phyloP scores from a whole-genome alignment of 2,888 invertebrate species.

The Tipula unca region DNA sequence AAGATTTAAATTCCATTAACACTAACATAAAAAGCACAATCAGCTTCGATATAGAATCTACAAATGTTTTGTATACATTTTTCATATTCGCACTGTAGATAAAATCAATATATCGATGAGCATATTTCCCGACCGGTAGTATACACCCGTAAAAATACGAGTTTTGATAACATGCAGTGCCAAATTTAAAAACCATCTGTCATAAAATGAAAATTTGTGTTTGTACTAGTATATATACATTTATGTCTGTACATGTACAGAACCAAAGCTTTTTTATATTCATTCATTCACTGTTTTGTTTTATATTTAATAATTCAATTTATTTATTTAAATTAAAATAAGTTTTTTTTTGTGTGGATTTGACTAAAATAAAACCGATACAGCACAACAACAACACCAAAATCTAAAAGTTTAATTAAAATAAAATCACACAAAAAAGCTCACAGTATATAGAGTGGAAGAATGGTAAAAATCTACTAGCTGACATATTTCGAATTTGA shows the following conservation, averaged over 20 bases:
- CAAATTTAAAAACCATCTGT: not conserved
- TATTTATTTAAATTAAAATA: not conserved
- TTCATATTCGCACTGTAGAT: not conserved
- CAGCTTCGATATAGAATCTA: not conserved
- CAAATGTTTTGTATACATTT: not conserved
- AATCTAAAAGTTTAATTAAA: not conserved
- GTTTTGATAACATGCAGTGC: not conserved
- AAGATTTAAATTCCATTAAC: not conserved
- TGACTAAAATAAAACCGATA: not conserved
- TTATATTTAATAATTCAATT: constrained; percentile 8
- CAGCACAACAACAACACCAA: not conserved
- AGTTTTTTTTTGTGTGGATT: not conserved
- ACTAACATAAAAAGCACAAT: not conserved
- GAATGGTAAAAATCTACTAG: not conserved
- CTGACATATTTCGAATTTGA: not conserved
- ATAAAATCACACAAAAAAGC: not conserved
- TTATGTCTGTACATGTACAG: not conserved
- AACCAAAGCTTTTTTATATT: not conserved
- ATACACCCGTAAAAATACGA: not conserved
- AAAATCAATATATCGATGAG: not conserved
- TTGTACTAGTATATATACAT: not conserved
- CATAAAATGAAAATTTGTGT: not conserved
- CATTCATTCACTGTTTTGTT: not conserved
- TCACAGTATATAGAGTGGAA: not conserved
- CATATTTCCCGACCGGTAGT: not conserved